Base-by-base conservation (phyloP, 2,113 vertebrate species). In the Cavia porcellus region DNA sequence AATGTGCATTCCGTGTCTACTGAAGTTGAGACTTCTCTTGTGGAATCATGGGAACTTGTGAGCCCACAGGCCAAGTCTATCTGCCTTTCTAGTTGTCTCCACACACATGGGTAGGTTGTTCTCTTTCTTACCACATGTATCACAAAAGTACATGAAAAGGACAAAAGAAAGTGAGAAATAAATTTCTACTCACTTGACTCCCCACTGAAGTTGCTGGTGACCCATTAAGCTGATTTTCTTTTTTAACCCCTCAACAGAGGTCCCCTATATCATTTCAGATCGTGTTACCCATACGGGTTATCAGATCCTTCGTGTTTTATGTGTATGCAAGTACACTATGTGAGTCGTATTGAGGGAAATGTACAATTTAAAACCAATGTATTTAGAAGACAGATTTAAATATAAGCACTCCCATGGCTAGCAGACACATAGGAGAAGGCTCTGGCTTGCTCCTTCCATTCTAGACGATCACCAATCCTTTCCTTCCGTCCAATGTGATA, bases 401-500 rank as follows among this genome's bases (percentile, higher is more conserved):
- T 7, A 4, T 2, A 1, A n/a, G 0, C 7, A 24, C 19, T 10
- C 7, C 66, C 14, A 0, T 22, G 25, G 35, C 35, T 47, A 1
- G 7, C 35, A 8, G 15, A 47, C 80, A 38, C 38, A 22, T 82
- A 0, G 13, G 25, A 2, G 9, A 17, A 22, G 9, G 9, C 32
- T 9, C 57, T 2, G 24, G 8, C 1, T 13, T 12, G 14, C 47
- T 52, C 42, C n/a, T 79, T 66, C 47, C 32, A 22, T 1, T 17
- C 5, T 4, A 30, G 62, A 61, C 24, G 14, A 4, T 7, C 45
- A 28, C 28, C 0, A 11, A 0, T 9, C 75, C 30, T 66, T 22
- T 24, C 50, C 82, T 57, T 77, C 19, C 70, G 28, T 11, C 47
- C 42, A 84, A 88, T 25, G 62, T 8, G 22, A 17, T 19, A 52